phyloP scores from a whole-genome alignment of 2,797 vertebrate species.

The Hafferia zeledoni region DNA sequence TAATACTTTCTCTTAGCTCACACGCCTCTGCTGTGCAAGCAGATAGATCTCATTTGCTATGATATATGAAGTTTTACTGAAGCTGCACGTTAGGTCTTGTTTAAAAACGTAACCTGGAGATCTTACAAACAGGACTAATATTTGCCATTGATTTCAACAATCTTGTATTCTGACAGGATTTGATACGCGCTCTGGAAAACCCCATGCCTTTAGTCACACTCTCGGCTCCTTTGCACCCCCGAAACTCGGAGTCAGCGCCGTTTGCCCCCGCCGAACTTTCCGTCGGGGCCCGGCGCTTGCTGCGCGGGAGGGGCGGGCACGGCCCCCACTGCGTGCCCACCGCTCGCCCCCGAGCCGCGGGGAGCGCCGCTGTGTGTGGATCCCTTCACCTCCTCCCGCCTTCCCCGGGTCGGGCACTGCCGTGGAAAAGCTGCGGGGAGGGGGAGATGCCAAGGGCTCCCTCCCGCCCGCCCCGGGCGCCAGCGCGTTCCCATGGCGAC shows the following conservation, averaged over 20 bases:
- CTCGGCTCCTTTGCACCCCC: neutral
- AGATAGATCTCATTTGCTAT: neutral
- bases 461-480: neutral
- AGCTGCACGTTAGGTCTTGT: neutral
- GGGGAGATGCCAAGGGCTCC: neutral
- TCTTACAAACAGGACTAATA: neutral
- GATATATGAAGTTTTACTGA: neutral
- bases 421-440: neutral
- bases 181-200: neutral
- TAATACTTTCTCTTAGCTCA: neutral
- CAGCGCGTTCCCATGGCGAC: conserved; percentile 74
- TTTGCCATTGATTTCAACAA: neutral
- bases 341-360: neutral
- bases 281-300: neutral
- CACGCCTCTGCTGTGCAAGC: neutral
- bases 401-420: neutral
- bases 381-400: neutral
- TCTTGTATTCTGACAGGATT: neutral
- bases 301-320: neutral
- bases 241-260: neutral
- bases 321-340: neutral
- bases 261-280: neutral
- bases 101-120: neutral
- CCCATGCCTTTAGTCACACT: neutral
- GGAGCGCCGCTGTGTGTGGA: neutral